Evolutionary conservation across 2,797 vertebrate species (phyloP).

Genomic region (Fistularia tabacaria): DNA sequence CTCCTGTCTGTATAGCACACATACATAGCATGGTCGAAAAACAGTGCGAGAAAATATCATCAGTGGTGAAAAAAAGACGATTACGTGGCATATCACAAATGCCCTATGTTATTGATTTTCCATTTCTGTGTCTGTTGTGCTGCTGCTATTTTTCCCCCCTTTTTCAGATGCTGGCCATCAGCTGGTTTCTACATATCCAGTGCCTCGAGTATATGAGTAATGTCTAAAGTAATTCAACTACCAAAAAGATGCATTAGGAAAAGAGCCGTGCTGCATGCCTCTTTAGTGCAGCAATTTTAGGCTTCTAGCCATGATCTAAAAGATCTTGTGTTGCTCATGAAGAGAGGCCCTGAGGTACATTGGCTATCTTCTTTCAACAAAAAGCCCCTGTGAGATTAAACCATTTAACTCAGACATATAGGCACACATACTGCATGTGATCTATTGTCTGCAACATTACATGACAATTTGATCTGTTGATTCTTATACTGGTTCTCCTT

Average conservation of each 20-base stretch:
- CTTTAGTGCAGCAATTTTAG: slow-evolving; percentile 28
- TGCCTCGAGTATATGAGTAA: background rate
- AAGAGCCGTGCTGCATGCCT: slow-evolving; percentile 23
- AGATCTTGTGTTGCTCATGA: too few relatives aligned
- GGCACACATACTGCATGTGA: background rate
- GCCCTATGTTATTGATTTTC: slow-evolving; percentile 48
- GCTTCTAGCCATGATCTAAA: slow-evolving; percentile 10
- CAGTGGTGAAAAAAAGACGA: slow-evolving; percentile 29
- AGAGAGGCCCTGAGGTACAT: too few relatives aligned
- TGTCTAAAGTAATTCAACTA: slow-evolving; percentile 27
- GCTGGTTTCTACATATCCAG: slow-evolving; percentile 19
- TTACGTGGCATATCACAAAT: slow-evolving; percentile 27
- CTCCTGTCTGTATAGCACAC: too few relatives aligned
- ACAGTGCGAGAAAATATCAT: slow-evolving; percentile 33
- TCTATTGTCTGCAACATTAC: too few relatives aligned
- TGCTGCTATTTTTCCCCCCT: slow-evolving; percentile 19
- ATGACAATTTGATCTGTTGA: background rate
- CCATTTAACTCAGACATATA: background rate
- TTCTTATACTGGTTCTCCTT: background rate
- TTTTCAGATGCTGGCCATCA: slow-evolving; percentile 30
- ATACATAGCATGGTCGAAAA: slow-evolving; percentile 19
- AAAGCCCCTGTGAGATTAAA: background rate
- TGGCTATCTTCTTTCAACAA: slow-evolving; percentile 19
- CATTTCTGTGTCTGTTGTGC: slow-evolving; percentile 26
- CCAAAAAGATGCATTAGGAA: slow-evolving; percentile 39